Evolutionary conservation across 1,140 invertebrate genomes (phyloP).

Genomic region (Magallana angulata): DNA sequence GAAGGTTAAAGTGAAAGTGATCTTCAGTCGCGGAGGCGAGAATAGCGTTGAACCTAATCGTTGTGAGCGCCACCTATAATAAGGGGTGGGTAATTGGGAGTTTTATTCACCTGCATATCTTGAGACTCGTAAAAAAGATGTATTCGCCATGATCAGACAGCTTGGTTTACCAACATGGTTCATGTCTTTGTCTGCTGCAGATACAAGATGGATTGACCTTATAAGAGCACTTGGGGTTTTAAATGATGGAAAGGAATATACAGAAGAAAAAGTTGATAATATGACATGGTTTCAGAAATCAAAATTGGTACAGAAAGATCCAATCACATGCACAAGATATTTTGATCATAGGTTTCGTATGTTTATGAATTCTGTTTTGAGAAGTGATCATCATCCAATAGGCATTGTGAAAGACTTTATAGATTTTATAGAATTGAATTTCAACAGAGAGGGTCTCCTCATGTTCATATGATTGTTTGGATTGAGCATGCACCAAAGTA

Average conservation of each 20-base stretch:
- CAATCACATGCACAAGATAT: conserved; percentile 41
- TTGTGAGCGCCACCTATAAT: too few species aligned
- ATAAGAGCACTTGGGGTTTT: conserved; percentile 12
- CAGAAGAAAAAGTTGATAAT: conserved; percentile 3
- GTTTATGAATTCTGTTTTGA: conserved; percentile 1
- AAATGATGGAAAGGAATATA: background rate
- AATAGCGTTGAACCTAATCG: too few species aligned
- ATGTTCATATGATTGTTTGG: too few species aligned
- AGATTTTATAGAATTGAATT: conserved; percentile 47
- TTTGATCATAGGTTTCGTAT: background rate
- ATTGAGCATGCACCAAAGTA: too few species aligned
- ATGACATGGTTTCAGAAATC: conserved; percentile 31
- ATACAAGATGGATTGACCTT: conserved; percentile 55
- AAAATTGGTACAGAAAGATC: conserved; percentile 43
- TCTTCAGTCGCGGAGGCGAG: too few species aligned
- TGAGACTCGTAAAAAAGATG: conserved; percentile 54
- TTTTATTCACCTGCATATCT: conserved; percentile 62
- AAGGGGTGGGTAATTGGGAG: too few species aligned
- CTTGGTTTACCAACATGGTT: conserved; percentile 60
- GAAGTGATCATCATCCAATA: conserved; percentile 26
- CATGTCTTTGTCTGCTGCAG: conserved; percentile 54
- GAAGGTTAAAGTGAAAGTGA: too few species aligned
- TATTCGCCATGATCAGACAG: conserved; percentile 66
- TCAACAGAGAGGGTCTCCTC: conserved; percentile 45
- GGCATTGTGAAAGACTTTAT: background rate